Base-by-base conservation (phyloP, 2,888 invertebrate genomes). In the Brachypalpus laphriformis region DNA sequence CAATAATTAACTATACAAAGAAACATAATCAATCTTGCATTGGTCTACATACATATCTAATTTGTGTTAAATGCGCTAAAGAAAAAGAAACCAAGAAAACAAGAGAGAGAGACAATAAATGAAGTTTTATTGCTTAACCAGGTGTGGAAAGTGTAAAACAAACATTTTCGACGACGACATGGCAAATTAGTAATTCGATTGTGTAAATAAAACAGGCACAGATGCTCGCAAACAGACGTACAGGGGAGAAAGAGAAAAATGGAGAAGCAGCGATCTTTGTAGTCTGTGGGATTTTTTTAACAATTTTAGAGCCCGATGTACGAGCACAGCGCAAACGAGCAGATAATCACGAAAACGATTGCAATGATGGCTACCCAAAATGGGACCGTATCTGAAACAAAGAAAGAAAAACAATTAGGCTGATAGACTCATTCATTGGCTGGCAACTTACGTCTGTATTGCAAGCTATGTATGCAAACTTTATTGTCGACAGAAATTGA, bases 401-500 rank as follows among this genome's bases (percentile, higher is more conserved):
- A 77, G n/a, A n/a, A n/a, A n/a, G 18, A 78, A 18, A 56, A n/a
- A 16, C 6, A 49, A 57, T 45, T 42, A 31, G 8, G 11, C 16
- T 40, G 54, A 40, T 22, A 40, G 4, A 37, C 11, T 37, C 9
- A 34, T 16, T 6, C 16, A n/a, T 5, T 8, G 4, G 6, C 28
- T 3, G 1, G 11, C n/a, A 61, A 76, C 95, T 94, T 91, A 97
- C 97, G 94, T 92, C 96, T 94, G 89, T 94, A 94, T 61, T 96
- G 96, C 92, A 98, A 94, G 90, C 96, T 96, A 93, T 98, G 98
- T 90, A 98, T 95, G 91, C 96, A 96, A 88, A 98, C 95, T 92
- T 96, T 95, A 93, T 98, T 98, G 93, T 99, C 99, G 40, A 98
- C 98, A 25, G 98, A 98, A 90, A 99, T 98, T 91, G 98, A 98